Conservation (phyloP, 2,113 vertebrate species). For the Paracanthobrama guichenoti region DNA sequence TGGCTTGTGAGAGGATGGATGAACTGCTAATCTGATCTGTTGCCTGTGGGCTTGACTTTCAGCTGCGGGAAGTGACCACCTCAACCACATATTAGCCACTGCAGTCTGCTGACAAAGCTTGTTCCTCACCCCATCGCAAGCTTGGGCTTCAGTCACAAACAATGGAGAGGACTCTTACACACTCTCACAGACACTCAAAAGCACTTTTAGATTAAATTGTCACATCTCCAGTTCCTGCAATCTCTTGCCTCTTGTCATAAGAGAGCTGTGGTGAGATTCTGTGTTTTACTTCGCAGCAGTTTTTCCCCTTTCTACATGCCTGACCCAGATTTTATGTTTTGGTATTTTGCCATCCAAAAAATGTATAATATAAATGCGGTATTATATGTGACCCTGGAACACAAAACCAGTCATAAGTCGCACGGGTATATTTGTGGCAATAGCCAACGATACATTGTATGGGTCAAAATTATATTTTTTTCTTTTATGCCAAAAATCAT, state of each 20-base stretch:
- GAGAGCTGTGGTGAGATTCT: neutral
- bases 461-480: no score
- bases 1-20: conserved; percentile 11
- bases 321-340: no score
- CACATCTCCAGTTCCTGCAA: neutral
- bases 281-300: neutral
- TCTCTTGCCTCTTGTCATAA: neutral
- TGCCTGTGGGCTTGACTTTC: conserved; percentile 18
- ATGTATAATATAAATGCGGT: neutral
- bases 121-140: neutral
- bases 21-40: conserved; percentile 28
- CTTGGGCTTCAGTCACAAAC: neutral
- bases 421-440: no score
- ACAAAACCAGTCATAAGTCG: no score
- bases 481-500: no score
- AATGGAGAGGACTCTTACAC: neutral
- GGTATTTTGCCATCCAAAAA: neutral
- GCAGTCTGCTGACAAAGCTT: neutral
- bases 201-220: conserved; percentile 1
- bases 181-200: neutral
- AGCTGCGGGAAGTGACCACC: neutral
- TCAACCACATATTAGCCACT: neutral
- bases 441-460: no score
- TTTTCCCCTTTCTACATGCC: neutral
- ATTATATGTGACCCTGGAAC: no score